A percentile compares a stretch with the other conserved stretches of the same genome.
Conservation (phyloP, 1,140 invertebrate genomes). For the Leptopilina boulardi region DNA sequence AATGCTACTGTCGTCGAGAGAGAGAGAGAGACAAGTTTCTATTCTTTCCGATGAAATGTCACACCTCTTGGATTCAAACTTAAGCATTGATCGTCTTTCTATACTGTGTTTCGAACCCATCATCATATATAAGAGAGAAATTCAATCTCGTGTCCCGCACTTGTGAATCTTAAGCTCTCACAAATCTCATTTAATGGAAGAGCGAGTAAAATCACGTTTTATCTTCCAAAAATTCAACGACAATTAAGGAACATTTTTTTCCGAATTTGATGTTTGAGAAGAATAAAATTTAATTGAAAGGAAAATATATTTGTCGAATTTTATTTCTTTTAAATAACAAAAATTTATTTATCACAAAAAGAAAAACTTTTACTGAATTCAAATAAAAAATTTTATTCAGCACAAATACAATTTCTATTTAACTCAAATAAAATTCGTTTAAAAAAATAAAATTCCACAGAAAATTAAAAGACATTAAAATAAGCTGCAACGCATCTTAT, state of each 20-base stretch:
- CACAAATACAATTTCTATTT: no score
- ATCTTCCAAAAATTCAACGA: slow-evolving; percentile 2
- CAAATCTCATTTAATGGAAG: slow-evolving; percentile 17
- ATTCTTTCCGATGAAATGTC: slow-evolving; percentile 11
- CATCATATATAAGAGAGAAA: background rate
- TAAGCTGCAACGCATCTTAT: no score
- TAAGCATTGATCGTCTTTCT: slow-evolving; percentile 8
- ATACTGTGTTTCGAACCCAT: slow-evolving; percentile 15
- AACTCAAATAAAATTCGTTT: no score
- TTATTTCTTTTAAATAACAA: no score
- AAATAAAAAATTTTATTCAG: no score
- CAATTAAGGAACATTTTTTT: background rate
- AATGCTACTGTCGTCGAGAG: background rate
- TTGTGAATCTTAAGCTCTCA: slow-evolving; percentile 3
- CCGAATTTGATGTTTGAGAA: no score
- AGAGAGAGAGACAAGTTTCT: slow-evolving; percentile 25
- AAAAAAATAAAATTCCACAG: no score
- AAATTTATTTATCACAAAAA: no score
- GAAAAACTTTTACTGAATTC: no score
- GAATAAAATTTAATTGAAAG: no score
- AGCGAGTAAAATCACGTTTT: slow-evolving; percentile 4
- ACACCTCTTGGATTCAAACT: slow-evolving; percentile 7
- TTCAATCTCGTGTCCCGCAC: slow-evolving; percentile 1
- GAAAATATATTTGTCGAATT: no score
- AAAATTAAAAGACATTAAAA: no score